phyloP scores from a whole-genome alignment of 2,888 invertebrate genomes.

The Horisme vitalbata region DNA sequence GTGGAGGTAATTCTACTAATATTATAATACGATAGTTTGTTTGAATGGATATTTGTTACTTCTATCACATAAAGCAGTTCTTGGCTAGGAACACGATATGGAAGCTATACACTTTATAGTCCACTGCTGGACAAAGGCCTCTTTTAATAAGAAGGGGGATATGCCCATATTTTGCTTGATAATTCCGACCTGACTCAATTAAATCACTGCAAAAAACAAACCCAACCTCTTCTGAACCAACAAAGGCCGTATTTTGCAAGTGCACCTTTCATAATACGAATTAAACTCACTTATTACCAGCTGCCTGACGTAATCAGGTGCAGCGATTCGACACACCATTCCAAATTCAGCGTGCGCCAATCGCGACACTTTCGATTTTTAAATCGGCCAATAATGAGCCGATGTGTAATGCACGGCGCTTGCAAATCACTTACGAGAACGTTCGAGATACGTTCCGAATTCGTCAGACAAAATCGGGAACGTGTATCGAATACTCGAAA shows the following conservation, averaged over 20 bases:
- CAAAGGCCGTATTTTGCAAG: constrained; percentile 51
- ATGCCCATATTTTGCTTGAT: too few relatives aligned
- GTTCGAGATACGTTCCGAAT: constrained; percentile 27
- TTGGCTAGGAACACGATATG: too few relatives aligned
- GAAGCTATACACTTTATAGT: too few relatives aligned
- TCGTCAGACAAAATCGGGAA: constrained; percentile 37
- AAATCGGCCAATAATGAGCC: constrained; percentile 43
- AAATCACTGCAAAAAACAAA: constrained; percentile 32
- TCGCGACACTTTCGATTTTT: constrained; percentile 60
- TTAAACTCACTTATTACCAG: constrained; percentile 35
- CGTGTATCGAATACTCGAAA: constrained; percentile 55
- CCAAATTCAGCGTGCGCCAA: constrained; percentile 48
- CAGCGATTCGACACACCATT: constrained; percentile 48
- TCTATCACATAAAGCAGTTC: too few relatives aligned
- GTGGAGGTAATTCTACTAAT: too few relatives aligned
- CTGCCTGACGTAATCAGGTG: constrained; percentile 50
- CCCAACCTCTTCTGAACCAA: constrained; percentile 37
- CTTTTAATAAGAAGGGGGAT: constrained; percentile 1
- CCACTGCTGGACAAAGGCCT: too few relatives aligned
- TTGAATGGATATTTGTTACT: too few relatives aligned
- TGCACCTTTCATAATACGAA: constrained; percentile 51
- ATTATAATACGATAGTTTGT: too few relatives aligned
- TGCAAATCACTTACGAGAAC: constrained; percentile 19
- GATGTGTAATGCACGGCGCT: constrained; percentile 21
- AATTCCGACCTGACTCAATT: constrained; percentile 14